Percentiles rank a stretch among this genome's conserved stretches.
phyloP scores from a whole-genome alignment of 1,140 invertebrate genomes.

The Camponotus pennsylvanicus region DNA sequence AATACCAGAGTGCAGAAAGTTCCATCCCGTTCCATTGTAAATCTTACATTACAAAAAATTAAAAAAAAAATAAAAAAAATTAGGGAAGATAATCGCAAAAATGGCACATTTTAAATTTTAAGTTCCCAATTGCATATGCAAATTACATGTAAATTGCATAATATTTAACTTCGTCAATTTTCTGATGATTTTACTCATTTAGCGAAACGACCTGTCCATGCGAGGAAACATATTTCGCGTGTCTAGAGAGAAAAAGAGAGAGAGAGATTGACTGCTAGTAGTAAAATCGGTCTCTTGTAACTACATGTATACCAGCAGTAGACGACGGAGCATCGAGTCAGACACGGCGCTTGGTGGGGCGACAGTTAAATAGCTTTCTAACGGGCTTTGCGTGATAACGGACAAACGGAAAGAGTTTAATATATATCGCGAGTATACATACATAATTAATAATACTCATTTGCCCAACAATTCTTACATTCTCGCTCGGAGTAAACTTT shows the following conservation, averaged over 20 bases:
- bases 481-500: neutral
- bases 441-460: conserved; percentile 6
- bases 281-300: neutral
- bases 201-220: neutral
- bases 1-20: neutral
- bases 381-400: conserved; percentile 42
- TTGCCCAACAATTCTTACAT: neutral
- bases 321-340: conserved; percentile 41
- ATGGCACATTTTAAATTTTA: neutral
- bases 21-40: neutral
- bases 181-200: neutral
- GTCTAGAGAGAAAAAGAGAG: neutral
- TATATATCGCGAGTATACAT: conserved; percentile 5
- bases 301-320: conserved; percentile 13
- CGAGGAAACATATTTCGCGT: neutral
- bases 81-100: neutral
- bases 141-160: neutral
- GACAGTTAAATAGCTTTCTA: conserved; percentile 30
- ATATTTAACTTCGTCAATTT: neutral
- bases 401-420: conserved; percentile 56
- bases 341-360: conserved; percentile 5
- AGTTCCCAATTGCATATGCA: neutral
- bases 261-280: conserved; percentile 30
- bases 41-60: too few relatives aligned
- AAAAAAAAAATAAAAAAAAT: too few relatives aligned